Evolutionary conservation across 2,113 vertebrate species (phyloP).

Genomic region (Pogona vitticeps): DNA sequence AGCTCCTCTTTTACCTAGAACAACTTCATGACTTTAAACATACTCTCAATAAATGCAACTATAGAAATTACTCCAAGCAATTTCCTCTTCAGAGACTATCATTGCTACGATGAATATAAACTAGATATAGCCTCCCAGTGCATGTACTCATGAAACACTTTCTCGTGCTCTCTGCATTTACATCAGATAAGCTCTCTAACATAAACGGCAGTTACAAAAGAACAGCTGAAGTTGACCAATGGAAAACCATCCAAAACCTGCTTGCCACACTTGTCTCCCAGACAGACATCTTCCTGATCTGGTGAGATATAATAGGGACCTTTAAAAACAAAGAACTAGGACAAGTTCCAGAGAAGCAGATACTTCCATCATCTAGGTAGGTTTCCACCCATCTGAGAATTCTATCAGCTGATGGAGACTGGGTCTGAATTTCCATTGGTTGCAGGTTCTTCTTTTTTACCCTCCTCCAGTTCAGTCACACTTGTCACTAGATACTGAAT

Average conservation of each 20-base stretch:
- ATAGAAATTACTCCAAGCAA: not conserved
- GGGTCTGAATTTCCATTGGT: conserved; percentile 75
- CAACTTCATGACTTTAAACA: not conserved
- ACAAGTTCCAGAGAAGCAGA: not conserved
- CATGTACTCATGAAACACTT: not conserved
- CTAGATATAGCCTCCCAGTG: not conserved
- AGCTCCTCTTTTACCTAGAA: not conserved
- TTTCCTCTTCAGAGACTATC: not conserved
- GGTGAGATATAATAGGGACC: not conserved
- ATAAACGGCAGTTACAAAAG: not conserved
- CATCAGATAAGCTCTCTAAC: not conserved
- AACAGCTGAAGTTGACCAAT: not conserved
- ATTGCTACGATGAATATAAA: not conserved
- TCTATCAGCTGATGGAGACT: conserved; percentile 60
- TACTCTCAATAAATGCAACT: not conserved
- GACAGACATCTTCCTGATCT: not conserved
- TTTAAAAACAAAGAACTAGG: not conserved
- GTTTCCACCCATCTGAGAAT: not conserved
- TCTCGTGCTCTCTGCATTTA: not conserved
- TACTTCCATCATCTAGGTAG: not conserved
- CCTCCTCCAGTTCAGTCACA: conserved; percentile 19
- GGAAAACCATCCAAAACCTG: not conserved
- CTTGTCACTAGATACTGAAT: conserved; percentile 40
- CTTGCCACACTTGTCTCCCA: not conserved
- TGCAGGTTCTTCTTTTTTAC: conserved; percentile 30